Base-by-base conservation (phyloP, 2,888 invertebrate species). In the Boloria euphrosyne region DNA sequence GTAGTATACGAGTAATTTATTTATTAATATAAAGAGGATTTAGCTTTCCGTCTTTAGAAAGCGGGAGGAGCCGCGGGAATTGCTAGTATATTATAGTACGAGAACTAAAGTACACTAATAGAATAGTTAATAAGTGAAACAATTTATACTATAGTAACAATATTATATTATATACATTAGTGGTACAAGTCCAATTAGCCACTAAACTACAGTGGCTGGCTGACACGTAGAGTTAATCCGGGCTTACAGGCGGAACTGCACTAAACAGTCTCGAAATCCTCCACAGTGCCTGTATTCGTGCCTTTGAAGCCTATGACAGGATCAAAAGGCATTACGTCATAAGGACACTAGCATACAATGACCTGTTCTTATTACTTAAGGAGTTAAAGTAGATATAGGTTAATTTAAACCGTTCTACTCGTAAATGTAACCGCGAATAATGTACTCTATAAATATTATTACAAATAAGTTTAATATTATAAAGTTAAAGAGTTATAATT, bases 231-330 rank as follows among this genome's bases (percentile, higher is more conserved):
- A 77, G 77, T 75, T 74, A 85, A 89, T 88, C 88, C 83, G 50
- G 72, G 88, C 83, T 89, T 89, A 89, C 85, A 81, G 73, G 78
- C 78, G 78, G 78, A 79, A 80, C 83, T 78, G 81, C 76, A 80
- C 84, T 85, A 82, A 86, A 85, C 84, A 85, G 81, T 79, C 72
- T 70, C 74, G 78, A 82, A 84, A 83, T 83, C 82, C 83, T 78
- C 80, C 74, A 81, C 86, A 83, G 80, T 82, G 84, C 82, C 76
- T 80, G 80, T 76, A 83, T 82, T 78, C 90, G 89, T 89, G 90
- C 87, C 87, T 87, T 88, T 85, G 86, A 85, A 82, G 86, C 86
- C 88, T 89, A 83, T 86, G 85, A 82, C 81, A 80, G 90, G 90
- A 91, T 91, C 89, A 90, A 85, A 85, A 80, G 82, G 82, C 80